Evolutionary conservation across 2,797 vertebrate genomes (phyloP).

Genomic region (Meda fulgida): DNA sequence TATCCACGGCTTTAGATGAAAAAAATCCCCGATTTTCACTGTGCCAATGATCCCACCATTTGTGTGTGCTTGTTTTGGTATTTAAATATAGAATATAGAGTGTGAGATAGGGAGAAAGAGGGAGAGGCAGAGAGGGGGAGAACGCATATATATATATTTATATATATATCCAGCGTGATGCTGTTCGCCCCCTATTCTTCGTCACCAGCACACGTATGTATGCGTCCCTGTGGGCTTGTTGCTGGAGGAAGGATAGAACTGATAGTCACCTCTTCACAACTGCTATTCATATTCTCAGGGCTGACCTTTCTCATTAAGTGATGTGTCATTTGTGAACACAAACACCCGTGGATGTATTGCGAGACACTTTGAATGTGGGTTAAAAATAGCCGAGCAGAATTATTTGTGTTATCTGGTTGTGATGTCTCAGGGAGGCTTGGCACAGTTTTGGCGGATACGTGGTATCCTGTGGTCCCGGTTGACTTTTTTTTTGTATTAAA

Average conservation of each 20-base stretch:
- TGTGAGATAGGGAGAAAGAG: neutral
- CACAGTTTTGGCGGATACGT: neutral
- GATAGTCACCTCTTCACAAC: conserved; percentile 40
- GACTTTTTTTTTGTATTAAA: no score
- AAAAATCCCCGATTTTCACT: neutral
- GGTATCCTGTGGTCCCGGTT: neutral
- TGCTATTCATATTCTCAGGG: conserved; percentile 56
- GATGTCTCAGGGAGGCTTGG: neutral
- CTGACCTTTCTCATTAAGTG: conserved; percentile 65
- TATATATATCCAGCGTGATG: neutral
- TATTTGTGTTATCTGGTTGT: conserved; percentile 20
- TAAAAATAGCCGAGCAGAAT: conserved; percentile 61
- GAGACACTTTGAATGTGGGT: conserved; percentile 40
- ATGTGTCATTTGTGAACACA: conserved; percentile 64
- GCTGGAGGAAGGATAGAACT: conserved; percentile 20
- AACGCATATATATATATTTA: neutral
- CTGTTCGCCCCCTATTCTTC: conserved; percentile 27
- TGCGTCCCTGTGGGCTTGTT: conserved; percentile 31
- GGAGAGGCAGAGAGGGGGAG: conserved; percentile 3
- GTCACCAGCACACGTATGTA: conserved; percentile 36
- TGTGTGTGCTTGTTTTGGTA: neutral
- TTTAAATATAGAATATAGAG: conserved; percentile 23
- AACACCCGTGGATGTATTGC: conserved; percentile 43
- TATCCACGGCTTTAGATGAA: neutral
- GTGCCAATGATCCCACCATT: neutral